Percentiles rank a stretch among this genome's conserved stretches.
Evolutionary conservation across 2,888 invertebrate genomes (phyloP).

Genomic region (Hermaeophaga mercurialis): DNA sequence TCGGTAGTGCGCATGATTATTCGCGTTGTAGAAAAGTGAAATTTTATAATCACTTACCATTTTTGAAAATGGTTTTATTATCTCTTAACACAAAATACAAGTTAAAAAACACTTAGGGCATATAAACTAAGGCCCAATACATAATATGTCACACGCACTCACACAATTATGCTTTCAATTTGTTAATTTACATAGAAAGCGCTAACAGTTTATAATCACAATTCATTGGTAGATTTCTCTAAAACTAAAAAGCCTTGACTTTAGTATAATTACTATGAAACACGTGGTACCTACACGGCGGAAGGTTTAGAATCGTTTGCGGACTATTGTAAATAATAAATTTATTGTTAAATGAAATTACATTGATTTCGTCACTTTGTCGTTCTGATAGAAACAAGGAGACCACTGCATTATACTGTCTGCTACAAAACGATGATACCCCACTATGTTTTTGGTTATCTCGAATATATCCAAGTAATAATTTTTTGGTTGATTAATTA

Average conservation of each 20-base stretch:
- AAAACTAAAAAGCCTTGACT: slow-evolving; percentile 49
- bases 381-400: neutral
- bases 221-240: slow-evolving; percentile 34
- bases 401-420: neutral
- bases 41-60: slow-evolving; percentile 15
- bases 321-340: slow-evolving; percentile 22
- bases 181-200: slow-evolving; percentile 32
- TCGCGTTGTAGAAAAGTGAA: neutral
- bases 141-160: slow-evolving; percentile 10
- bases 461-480: neutral
- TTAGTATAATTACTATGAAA: slow-evolving; percentile 48
- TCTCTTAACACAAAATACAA: slow-evolving; percentile 11
- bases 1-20: slow-evolving; percentile 9
- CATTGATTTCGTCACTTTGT: neutral
- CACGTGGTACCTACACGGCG: slow-evolving; percentile 45
- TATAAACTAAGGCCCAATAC: slow-evolving; percentile 1
- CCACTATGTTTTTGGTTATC: slow-evolving; percentile 6
- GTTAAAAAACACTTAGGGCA: neutral
- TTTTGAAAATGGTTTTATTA: slow-evolving; percentile 6
- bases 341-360: slow-evolving; percentile 8
- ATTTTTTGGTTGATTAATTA: too few relatives aligned
- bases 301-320: slow-evolving; percentile 18
- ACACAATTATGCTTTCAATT: slow-evolving; percentile 14
- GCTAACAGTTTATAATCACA: slow-evolving; percentile 20
- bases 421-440: slow-evolving; percentile 1